phyloP scores from a whole-genome alignment of 2,113 vertebrate genomes.

The Columbina picui region DNA sequence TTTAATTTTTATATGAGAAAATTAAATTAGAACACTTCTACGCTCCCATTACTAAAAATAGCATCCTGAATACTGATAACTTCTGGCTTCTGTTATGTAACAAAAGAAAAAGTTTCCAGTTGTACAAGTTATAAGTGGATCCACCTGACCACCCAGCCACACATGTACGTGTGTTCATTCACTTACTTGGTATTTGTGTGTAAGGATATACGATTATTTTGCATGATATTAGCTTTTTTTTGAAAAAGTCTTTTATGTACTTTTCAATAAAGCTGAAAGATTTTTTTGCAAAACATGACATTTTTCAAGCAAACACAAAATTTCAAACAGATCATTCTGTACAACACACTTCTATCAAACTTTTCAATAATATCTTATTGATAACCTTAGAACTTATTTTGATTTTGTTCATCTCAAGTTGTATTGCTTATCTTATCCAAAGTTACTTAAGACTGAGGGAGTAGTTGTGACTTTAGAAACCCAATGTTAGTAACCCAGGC shows the following conservation, averaged over 20 bases:
- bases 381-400: neutral
- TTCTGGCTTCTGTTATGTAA: neutral
- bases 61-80: neutral
- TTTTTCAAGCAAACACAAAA: neutral
- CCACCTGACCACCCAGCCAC: neutral
- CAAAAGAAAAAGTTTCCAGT: neutral
- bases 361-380: neutral
- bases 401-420: neutral
- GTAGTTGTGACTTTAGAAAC: neutral
- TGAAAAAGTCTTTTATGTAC: neutral
- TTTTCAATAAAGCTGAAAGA: neutral
- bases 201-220: neutral
- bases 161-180: neutral
- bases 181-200: neutral
- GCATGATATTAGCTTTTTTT: neutral
- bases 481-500: neutral
- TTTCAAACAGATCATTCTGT: neutral
- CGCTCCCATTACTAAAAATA: neutral
- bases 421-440: neutral
- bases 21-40: neutral
- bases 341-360: neutral
- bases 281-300: neutral
- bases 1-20: neutral
- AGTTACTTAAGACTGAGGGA: neutral
- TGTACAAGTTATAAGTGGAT: neutral